A percentile compares a stretch with the other conserved stretches of the same genome.
Evolutionary conservation across 2,113 vertebrate genomes (phyloP).

Genomic region (Physeter macrocephalus): DNA sequence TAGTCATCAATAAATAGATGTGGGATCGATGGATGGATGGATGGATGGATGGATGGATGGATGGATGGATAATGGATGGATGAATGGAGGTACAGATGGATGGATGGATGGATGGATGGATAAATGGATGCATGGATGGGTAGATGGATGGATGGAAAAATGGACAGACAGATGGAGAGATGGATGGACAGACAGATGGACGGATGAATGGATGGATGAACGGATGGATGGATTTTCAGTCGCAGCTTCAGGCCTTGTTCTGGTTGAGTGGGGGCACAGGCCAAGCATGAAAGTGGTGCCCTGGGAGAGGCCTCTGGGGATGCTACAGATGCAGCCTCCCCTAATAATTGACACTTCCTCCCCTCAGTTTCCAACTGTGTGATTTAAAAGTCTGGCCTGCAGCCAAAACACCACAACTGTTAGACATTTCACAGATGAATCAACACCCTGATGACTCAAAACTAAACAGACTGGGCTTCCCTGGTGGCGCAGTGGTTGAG

Average conservation of each 20-base stretch:
- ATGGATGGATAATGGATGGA: too few species aligned
- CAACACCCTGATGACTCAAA: neutral
- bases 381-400: conserved; percentile 36
- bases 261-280: neutral
- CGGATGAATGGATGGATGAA: too few species aligned
- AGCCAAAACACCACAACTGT: conserved; percentile 2
- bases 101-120: neutral
- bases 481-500: too few species aligned
- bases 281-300: neutral
- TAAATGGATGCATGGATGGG: too few species aligned
- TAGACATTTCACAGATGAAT: conserved; percentile 11
- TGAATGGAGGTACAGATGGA: too few species aligned
- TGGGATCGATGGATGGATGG: neutral
- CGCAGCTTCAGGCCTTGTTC: neutral
- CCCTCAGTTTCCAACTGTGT: conserved; percentile 26
- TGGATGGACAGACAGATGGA: too few species aligned
- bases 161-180: too few species aligned
- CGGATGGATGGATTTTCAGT: neutral
- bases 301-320: neutral
- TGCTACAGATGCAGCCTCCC: neutral
- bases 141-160: too few species aligned
- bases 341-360: conserved; percentile 21
- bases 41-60: neutral
- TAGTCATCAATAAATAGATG: neutral
- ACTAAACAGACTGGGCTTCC: neutral